phyloP scores from a whole-genome alignment of 2,113 vertebrate species.

The Proteles cristata region DNA sequence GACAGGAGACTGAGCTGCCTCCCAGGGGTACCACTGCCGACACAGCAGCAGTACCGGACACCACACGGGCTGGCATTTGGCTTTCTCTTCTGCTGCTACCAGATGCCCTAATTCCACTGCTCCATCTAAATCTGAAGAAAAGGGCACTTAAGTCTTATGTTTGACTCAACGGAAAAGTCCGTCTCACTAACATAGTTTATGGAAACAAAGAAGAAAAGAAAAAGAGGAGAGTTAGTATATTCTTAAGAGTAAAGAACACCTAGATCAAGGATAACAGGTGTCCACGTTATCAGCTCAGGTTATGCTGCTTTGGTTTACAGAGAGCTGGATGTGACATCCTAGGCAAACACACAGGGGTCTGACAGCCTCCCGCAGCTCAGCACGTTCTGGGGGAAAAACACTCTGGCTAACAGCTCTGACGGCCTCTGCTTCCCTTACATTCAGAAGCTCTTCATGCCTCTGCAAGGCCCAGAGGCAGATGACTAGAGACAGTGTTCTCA shows the following conservation, averaged over 20 bases:
- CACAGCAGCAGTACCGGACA: not conserved
- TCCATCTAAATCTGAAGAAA: not conserved
- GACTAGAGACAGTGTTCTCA: not conserved
- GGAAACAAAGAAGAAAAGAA: conserved; percentile 6
- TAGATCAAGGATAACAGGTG: not conserved
- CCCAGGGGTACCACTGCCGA: not conserved
- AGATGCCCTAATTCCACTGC: not conserved
- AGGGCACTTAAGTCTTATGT: not conserved
- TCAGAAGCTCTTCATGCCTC: not conserved
- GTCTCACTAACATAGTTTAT: conserved; percentile 1
- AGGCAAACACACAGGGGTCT: conserved; percentile 36
- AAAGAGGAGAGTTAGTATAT: not conserved
- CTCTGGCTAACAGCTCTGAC: not conserved
- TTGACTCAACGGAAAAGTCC: not conserved
- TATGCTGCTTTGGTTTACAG: not conserved
- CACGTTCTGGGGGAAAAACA: not conserved
- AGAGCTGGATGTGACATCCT: conserved; percentile 63
- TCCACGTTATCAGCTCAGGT: not conserved
- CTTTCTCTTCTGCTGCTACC: not conserved
- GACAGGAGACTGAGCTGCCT: not conserved
- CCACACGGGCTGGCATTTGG: not conserved
- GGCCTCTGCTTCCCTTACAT: not conserved
- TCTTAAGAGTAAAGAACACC: not conserved
- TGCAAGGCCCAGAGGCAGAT: not conserved
- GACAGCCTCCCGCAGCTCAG: not conserved